Evolutionary conservation across 2,888 invertebrate genomes (phyloP), one percentile per base, ranked within the genome.

Genomic region (Eupithecia abbreviata): DNA sequence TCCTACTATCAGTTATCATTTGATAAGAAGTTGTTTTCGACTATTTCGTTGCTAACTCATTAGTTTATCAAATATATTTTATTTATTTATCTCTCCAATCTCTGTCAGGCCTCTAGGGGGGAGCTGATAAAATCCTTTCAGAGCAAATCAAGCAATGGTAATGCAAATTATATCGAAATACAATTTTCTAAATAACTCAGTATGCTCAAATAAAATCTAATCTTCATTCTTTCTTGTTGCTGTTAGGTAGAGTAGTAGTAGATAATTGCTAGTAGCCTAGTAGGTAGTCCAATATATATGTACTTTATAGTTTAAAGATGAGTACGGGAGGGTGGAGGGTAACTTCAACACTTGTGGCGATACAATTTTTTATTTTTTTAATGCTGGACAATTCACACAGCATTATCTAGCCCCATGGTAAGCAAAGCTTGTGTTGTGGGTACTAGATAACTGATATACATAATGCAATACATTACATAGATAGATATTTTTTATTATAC

Each of bases 11-110:
- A 74, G 51, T 65, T 79, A 81, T 78, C 77, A 73, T 62, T 73
- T 71, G 82, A 83, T 81, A 82, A 72, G 4, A 68, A 77, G 70
- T 71, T 80, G 77, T 80, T 79, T 77, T 73, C 51, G 77, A 71
- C 70, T 65, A 69, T 71, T 79, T 70, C 30, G 79, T 79, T 79
- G 73, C 77, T 65, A 51, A 73, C 66, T 62, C 45, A 45, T 41
- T 67, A 70, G 49, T 18, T 79, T 79, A 79, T 80, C 55, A 41
- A 66, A 42, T 42, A 30, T 30, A 30, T 30, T 30, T 30, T 30
- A 1, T 13, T 6, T 7, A 66, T 66, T 66, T 66, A 66, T 66
- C 66, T 42, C 4, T 42, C 42, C 66, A 66, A 66, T 66, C 66
- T 66, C 66, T 18, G 42, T 15, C 7, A 42, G 66, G 66, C 66